Evolutionary conservation across 1,140 invertebrate genomes (phyloP).

Genomic region (Semibalanus balanoides): DNA sequence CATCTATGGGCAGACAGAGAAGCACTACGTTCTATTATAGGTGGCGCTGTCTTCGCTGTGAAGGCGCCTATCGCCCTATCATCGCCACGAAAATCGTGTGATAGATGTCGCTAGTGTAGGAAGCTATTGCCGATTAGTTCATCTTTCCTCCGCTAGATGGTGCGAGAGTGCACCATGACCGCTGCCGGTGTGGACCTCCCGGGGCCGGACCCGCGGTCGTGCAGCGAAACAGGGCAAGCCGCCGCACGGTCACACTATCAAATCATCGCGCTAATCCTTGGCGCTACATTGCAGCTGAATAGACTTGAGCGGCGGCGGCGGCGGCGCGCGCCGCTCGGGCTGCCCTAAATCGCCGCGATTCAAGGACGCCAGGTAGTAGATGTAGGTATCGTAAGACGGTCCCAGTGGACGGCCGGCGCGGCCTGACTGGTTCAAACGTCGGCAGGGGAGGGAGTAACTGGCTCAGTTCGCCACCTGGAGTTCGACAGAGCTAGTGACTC

Average conservation of each 20-base stretch:
- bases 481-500: no score
- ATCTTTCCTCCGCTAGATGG: neutral
- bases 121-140: neutral
- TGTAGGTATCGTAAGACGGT: no score
- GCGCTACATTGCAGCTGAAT: neutral
- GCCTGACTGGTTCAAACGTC: no score
- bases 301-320: neutral
- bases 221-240: neutral
- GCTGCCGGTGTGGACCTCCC: no score
- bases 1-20: no score
- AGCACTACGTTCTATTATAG: neutral
- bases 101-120: neutral
- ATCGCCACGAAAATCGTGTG: neutral
- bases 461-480: no score
- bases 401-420: no score
- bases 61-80: no score
- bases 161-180: neutral
- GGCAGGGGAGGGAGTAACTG: no score
- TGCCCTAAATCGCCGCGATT: neutral
- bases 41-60: neutral
- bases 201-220: neutral
- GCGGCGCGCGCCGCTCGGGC: no score
- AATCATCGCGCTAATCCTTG: neutral
- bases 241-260: neutral
- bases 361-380: no score